Percentiles rank a stretch among this genome's conserved stretches.
phyloP scores from a whole-genome alignment of 2,888 invertebrate species.

The Apotomis turbidana region DNA sequence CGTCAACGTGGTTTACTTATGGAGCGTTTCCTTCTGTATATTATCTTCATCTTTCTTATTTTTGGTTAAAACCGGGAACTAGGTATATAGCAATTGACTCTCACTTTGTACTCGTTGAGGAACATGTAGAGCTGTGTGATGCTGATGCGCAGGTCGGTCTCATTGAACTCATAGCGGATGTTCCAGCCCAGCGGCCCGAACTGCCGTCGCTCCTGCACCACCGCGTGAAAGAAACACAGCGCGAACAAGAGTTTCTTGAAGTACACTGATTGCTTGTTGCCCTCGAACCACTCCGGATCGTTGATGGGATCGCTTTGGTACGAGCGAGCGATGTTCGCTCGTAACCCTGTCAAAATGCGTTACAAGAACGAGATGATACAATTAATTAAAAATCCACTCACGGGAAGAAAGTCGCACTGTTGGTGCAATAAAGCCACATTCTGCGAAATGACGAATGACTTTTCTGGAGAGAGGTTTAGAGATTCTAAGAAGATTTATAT shows the following conservation, averaged over 20 bases:
- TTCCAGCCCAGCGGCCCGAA: conserved; percentile 98
- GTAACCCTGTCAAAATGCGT: conserved; percentile 70
- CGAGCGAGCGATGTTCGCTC: conserved; percentile 93
- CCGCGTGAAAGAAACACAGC: conserved; percentile 97
- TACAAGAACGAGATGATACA: no score
- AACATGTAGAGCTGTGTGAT: conserved; percentile 95
- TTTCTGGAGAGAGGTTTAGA: no score
- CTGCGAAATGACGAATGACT: no score
- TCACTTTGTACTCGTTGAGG: conserved; percentile 89
- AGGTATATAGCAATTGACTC: conserved; percentile 34
- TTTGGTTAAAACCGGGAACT: no score
- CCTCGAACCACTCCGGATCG: conserved; percentile 94
- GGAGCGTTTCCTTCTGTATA: no score
- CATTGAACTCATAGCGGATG: conserved; percentile 97
- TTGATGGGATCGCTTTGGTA: conserved; percentile 94
- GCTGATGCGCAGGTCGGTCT: conserved; percentile 95
- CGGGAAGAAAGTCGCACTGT: no score
- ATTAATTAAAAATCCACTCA: no score
- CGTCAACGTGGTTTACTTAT: no score
- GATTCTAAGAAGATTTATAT: no score
- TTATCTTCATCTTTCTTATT: no score
- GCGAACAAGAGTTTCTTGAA: conserved; percentile 95
- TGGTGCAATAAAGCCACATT: no score
- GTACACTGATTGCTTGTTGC: conserved; percentile 87
- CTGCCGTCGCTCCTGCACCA: conserved; percentile 94